These are phyloP conservation scores for Orthosia gracilis DNA, from an alignment of 2,888 invertebrate genomes.

Conservation along the genomic window DNA sequence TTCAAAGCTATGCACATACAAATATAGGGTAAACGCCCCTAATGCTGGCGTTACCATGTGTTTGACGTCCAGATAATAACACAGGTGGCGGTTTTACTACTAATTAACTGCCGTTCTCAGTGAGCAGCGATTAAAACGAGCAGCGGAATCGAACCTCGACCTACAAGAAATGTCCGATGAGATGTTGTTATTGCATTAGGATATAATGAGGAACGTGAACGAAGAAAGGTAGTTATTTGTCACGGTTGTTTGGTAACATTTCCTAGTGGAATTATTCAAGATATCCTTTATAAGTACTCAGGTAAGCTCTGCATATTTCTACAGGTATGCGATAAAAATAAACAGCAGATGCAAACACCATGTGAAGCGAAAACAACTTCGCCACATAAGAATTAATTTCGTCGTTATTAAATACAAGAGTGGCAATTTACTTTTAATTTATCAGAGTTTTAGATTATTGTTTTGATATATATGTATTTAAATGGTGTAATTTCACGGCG, in stretches of 20 bases:
- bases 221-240: slow-evolving; percentile 67
- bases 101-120: slow-evolving; percentile 82
- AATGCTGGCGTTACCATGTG: slow-evolving; percentile 74
- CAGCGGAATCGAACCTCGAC: slow-evolving; percentile 77
- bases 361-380: slow-evolving; percentile 24
- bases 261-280: slow-evolving; percentile 18
- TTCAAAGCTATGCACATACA: slow-evolving; percentile 76
- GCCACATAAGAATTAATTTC: slow-evolving; percentile 34
- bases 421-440: slow-evolving; percentile 68
- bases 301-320: not conserved
- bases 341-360: slow-evolving; percentile 22
- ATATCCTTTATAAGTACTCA: slow-evolving; percentile 10
- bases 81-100: slow-evolving; percentile 71
- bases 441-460: slow-evolving; percentile 74
- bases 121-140: slow-evolving; percentile 80
- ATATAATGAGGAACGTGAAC: slow-evolving; percentile 69
- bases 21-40: slow-evolving; percentile 81
- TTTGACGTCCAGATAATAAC: slow-evolving; percentile 84
- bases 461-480: slow-evolving; percentile 82
- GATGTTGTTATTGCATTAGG: slow-evolving; percentile 66
- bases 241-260: slow-evolving; percentile 70
- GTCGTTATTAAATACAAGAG: slow-evolving; percentile 37
- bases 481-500: slow-evolving; percentile 86
- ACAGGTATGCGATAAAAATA: slow-evolving; percentile 26
- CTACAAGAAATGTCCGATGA: slow-evolving; percentile 63